Evolutionary conservation across 2,113 vertebrate species (phyloP).

Genomic region (Ovis canadensis): DNA sequence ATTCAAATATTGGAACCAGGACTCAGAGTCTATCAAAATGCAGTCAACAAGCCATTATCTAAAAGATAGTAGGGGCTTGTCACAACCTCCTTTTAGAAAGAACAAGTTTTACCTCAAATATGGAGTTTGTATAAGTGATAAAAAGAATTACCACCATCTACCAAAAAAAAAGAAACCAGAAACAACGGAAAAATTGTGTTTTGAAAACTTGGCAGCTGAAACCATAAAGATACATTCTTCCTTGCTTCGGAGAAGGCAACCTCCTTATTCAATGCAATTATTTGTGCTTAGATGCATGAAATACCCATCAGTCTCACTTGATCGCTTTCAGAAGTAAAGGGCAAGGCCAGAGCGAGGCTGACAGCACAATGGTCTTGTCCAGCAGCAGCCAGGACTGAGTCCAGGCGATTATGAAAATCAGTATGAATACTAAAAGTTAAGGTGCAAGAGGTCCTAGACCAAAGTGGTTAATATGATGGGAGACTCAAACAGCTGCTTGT

Average conservation of each 20-base stretch:
- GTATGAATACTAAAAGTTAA: background rate
- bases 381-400: background rate
- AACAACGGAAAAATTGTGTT: background rate
- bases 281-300: background rate
- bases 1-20: background rate
- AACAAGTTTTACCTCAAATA: background rate
- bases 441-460: background rate
- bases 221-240: background rate
- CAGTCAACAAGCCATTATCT: background rate
- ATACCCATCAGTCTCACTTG: background rate
- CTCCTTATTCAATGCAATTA: background rate
- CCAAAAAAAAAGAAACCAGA: background rate
- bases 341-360: background rate
- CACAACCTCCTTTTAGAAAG: background rate
- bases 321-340: background rate
- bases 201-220: slow-evolving; percentile 5
- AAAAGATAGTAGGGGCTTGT: background rate
- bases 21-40: background rate
- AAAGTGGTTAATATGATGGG: background rate
- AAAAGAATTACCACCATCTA: slow-evolving; percentile 11
- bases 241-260: background rate
- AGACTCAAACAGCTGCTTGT: background rate
- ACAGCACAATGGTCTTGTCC: background rate
- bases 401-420: background rate
- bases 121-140: slow-evolving; percentile 7